These are phyloP conservation scores for Micromussa lordhowensis DNA, from an alignment of 92 coral and sea anemone species.

Conservation along the genomic window DNA sequence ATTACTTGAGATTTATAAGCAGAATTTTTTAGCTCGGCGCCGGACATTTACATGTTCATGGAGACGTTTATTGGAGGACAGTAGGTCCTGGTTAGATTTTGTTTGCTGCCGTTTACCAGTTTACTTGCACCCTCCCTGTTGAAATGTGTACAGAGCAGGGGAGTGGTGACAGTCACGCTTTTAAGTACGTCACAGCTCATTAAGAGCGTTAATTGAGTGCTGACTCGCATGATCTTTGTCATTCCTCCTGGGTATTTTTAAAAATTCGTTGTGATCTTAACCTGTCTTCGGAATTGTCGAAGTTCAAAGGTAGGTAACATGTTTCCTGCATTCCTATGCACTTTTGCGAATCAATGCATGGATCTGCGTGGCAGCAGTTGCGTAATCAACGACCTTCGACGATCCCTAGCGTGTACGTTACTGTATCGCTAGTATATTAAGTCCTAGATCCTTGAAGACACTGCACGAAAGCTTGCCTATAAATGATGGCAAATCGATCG, in stretches of 20 bases:
- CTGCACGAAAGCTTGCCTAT: background rate
- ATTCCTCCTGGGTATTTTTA: background rate
- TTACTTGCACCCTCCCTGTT: background rate
- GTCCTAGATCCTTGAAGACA: background rate
- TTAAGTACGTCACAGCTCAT: background rate
- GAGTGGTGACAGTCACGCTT: background rate
- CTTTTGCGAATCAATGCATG: background rate
- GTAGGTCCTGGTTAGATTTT: background rate
- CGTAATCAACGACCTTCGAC: background rate
- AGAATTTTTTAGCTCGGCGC: background rate
- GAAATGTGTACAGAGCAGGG: background rate
- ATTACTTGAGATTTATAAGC: background rate
- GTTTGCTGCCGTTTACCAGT: too few species aligned
- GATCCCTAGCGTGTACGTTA: too few species aligned
- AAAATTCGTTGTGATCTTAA: background rate
- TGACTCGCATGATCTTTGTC: background rate
- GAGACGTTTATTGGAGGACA: background rate
- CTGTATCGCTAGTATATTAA: too few species aligned
- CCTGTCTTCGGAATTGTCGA: background rate
- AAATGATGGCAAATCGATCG: background rate
- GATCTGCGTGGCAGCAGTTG: background rate
- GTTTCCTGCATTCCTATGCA: background rate
- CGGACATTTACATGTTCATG: background rate
- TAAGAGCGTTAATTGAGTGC: background rate
- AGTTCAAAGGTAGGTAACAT: background rate